Evolutionary conservation across 2,888 invertebrate species (phyloP).

Genomic region (Parnassius glacialis): DNA sequence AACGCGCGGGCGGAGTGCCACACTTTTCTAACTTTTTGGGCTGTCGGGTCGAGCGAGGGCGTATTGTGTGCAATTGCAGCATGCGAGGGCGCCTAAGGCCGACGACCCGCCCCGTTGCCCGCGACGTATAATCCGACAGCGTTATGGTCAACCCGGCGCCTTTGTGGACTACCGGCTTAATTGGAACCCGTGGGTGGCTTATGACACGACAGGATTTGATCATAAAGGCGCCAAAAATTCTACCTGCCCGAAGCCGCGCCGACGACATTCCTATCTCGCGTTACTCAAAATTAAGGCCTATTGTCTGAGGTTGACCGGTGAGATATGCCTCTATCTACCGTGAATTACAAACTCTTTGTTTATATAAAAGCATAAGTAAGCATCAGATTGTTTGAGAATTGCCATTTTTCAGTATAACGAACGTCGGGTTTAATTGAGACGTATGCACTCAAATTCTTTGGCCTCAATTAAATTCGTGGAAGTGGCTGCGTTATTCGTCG

Average conservation of each 20-base stretch:
- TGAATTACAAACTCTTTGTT: slow-evolving; percentile 23
- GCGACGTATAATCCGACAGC: slow-evolving; percentile 72
- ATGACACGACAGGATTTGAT: slow-evolving; percentile 77
- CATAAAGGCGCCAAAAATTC: slow-evolving; percentile 79
- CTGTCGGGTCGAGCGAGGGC: slow-evolving; percentile 65
- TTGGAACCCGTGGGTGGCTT: slow-evolving; percentile 77
- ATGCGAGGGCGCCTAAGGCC: slow-evolving; percentile 74
- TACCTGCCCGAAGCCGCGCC: slow-evolving; percentile 67
- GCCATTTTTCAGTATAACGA: slow-evolving; percentile 34
- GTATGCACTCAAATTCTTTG: slow-evolving; percentile 76
- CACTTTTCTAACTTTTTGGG: slow-evolving; percentile 79
- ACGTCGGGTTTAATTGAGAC: slow-evolving; percentile 66
- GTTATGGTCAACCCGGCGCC: slow-evolving; percentile 70
- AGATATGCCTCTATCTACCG: slow-evolving; percentile 26
- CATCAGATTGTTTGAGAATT: slow-evolving; percentile 31
- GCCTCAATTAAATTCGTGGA: slow-evolving; percentile 78
- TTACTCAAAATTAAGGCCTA: slow-evolving; percentile 75
- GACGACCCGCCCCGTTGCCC: slow-evolving; percentile 64
- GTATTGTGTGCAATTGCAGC: slow-evolving; percentile 75
- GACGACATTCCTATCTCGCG: slow-evolving; percentile 72
- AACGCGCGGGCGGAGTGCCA: slow-evolving; percentile 46
- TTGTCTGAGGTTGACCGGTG: slow-evolving; percentile 51
- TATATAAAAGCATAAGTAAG: slow-evolving; percentile 30
- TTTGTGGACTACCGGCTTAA: slow-evolving; percentile 78
- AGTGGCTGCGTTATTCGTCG: slow-evolving; percentile 65